Conservation (phyloP, 2,888 invertebrate genomes). For the Abscondita cerata region DNA sequence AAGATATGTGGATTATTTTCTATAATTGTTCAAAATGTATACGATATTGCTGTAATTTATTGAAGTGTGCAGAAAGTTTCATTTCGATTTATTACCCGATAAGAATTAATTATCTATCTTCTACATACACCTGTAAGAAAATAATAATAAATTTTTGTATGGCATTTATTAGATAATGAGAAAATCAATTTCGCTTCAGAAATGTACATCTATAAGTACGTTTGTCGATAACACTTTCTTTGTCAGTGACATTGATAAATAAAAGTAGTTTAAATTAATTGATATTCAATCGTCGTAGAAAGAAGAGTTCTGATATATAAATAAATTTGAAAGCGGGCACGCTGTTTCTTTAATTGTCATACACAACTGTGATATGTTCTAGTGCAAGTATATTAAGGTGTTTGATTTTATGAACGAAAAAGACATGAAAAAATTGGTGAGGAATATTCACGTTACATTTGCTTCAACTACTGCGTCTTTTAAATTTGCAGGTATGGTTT, state of each 20-base stretch:
- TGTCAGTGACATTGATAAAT: constrained; percentile 46
- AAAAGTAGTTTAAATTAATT: constrained; percentile 43
- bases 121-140: too few species aligned
- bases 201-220: background rate
- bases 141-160: too few species aligned
- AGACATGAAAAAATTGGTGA: constrained; percentile 37
- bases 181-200: too few species aligned
- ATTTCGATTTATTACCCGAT: too few species aligned
- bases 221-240: constrained; percentile 45
- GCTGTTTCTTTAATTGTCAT: constrained; percentile 45
- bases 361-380: constrained; percentile 26
- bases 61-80: too few species aligned
- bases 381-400: constrained; percentile 14
- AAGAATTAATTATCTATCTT: too few species aligned
- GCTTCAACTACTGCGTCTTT: too few species aligned
- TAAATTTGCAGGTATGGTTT: constrained; percentile 22
- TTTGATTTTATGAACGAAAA: constrained; percentile 19
- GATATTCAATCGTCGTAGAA: constrained; percentile 50
- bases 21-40: too few species aligned
- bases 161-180: background rate
- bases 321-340: constrained; percentile 52
- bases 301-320: constrained; percentile 51
- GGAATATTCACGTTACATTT: constrained; percentile 7
- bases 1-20: too few species aligned
- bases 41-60: too few species aligned